A percentile compares a stretch with the other conserved stretches of the same genome.
phyloP scores from a whole-genome alignment of 2,888 invertebrate genomes.

The Drosophila sordidula region DNA sequence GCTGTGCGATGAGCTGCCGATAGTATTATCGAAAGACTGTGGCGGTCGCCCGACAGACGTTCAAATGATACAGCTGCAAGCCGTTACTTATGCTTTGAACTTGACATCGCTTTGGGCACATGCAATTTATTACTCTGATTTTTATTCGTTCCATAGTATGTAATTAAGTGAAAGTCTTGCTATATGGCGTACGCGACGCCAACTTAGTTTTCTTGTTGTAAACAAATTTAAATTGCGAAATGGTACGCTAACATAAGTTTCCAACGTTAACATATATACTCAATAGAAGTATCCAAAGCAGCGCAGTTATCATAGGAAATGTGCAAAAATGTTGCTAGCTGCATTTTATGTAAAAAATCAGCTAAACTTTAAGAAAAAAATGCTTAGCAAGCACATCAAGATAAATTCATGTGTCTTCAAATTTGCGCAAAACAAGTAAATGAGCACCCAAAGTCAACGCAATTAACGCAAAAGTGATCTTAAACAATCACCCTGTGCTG shows the following conservation, averaged over 20 bases:
- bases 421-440: neutral
- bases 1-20: constrained; percentile 3
- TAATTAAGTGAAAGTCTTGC: too few species aligned
- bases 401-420: too few species aligned
- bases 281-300: too few species aligned
- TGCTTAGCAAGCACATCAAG: too few species aligned
- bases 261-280: neutral
- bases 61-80: neutral
- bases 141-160: neutral
- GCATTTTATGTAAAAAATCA: too few species aligned
- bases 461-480: neutral
- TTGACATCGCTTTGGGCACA: neutral
- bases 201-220: neutral
- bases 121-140: neutral
- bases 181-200: neutral
- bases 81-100: neutral
- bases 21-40: constrained; percentile 7
- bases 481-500: neutral
- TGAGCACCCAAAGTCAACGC: neutral
- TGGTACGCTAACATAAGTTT: neutral
- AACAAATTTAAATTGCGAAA: neutral
- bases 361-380: too few species aligned
- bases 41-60: constrained; percentile 19
- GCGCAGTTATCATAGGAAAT: neutral
- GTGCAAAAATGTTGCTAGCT: too few species aligned